phyloP scores from a whole-genome alignment of 2,888 invertebrate genomes.

The Laspeyria flexula region DNA sequence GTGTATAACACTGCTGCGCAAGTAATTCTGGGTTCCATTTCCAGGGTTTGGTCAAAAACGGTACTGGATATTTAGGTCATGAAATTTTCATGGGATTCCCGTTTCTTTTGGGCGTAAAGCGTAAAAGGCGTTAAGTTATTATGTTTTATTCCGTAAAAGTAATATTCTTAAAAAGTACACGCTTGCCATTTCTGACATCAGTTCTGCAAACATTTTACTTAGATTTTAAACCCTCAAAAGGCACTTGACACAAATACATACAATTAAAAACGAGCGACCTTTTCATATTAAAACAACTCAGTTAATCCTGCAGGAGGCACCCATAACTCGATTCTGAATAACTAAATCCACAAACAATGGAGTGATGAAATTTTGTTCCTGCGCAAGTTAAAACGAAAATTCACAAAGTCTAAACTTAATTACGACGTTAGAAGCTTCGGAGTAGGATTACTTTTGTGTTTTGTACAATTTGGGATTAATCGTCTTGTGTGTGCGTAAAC shows the following conservation, averaged over 20 bases:
- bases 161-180: too few relatives aligned
- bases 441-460: conserved; percentile 52
- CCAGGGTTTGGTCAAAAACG: too few relatives aligned
- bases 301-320: conserved; percentile 43
- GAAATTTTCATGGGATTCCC: too few relatives aligned
- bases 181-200: neutral
- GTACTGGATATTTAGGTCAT: too few relatives aligned
- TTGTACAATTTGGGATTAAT: conserved; percentile 39
- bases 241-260: conserved; percentile 37
- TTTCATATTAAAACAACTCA: conserved; percentile 44
- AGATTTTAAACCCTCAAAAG: neutral
- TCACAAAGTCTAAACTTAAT: conserved; percentile 58
- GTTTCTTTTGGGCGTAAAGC: too few relatives aligned
- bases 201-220: neutral
- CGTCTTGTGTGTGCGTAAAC: conserved; percentile 23
- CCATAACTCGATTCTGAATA: conserved; percentile 57
- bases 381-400: conserved; percentile 59
- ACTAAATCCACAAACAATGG: conserved; percentile 62
- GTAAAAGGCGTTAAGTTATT: too few relatives aligned
- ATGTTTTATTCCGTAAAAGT: too few relatives aligned
- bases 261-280: conserved; percentile 43
- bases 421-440: conserved; percentile 44
- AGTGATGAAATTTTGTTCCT: conserved; percentile 49
- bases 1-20: too few relatives aligned
- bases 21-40: too few relatives aligned